Evolutionary conservation across 2,888 invertebrate genomes (phyloP).

Genomic region (Dastarcus helophoroides): DNA sequence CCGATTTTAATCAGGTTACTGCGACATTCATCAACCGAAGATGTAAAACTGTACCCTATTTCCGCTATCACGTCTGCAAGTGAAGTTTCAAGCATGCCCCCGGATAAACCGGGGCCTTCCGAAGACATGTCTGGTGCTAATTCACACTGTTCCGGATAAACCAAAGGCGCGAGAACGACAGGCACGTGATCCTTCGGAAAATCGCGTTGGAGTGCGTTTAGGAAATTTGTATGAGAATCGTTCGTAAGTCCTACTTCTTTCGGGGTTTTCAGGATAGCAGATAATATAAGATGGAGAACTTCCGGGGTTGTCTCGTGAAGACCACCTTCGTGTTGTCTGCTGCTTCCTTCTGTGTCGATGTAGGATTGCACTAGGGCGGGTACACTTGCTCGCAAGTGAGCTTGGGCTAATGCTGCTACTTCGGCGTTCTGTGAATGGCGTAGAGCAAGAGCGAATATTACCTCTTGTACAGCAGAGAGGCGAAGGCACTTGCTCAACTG

Average conservation of each 20-base stretch:
- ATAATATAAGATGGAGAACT: slow-evolving; percentile 72
- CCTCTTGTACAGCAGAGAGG: slow-evolving; percentile 82
- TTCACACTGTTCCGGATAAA: slow-evolving; percentile 70
- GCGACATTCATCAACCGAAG: slow-evolving; percentile 78
- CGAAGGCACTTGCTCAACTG: slow-evolving; percentile 78
- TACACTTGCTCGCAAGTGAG: slow-evolving; percentile 70
- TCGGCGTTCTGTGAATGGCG: slow-evolving; percentile 71
- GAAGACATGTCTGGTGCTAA: slow-evolving; percentile 53
- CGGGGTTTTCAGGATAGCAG: slow-evolving; percentile 47
- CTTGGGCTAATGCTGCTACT: slow-evolving; percentile 58
- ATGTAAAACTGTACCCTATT: slow-evolving; percentile 75
- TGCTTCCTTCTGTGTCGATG: slow-evolving; percentile 67
- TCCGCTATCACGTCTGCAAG: slow-evolving; percentile 84
- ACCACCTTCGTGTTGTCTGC: slow-evolving; percentile 61
- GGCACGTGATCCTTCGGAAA: slow-evolving; percentile 84
- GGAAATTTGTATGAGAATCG: slow-evolving; percentile 68
- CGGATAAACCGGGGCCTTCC: slow-evolving; percentile 45
- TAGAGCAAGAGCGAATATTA: slow-evolving; percentile 77
- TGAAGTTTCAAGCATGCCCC: slow-evolving; percentile 55
- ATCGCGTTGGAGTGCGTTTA: slow-evolving; percentile 71
- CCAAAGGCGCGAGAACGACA: slow-evolving; percentile 75
- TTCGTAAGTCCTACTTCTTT: slow-evolving; percentile 52
- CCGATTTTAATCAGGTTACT: slow-evolving; percentile 72
- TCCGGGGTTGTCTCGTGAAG: slow-evolving; percentile 86
- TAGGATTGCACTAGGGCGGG: slow-evolving; percentile 79